Base-by-base conservation (phyloP, 35 echinoderm and acorn worm genomes). In the Holothuria glaberrima region DNA sequence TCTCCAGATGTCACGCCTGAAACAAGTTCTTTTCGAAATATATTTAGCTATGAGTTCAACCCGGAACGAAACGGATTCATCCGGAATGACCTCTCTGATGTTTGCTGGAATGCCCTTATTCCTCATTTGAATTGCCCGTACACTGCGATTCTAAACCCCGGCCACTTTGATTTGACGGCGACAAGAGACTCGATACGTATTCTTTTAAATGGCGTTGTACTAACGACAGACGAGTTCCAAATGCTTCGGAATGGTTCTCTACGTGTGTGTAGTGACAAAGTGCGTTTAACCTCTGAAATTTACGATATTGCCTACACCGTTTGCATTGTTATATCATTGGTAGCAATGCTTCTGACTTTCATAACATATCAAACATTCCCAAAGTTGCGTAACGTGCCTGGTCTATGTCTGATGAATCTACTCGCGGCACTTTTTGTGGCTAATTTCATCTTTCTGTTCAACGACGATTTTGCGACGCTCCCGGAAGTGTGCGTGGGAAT, bases 381-480 rank as follows among this genome's bases (percentile, higher is more conserved):
- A 25, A 79, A 58, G 35, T 60, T 96, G 6, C 88, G 94, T 28
- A 96, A 90, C 33, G 67, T 92, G n/a, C 86, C 94, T 14, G 94
- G 94, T 25, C 58, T 86, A 36, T 92, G 86, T 59, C 30, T 92
- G 12, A 92, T 96, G 90, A 96, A 93, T 60, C 76, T 96, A 6
- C 67, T 88, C 6, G 87, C 88, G 28, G 94, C 94, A 5, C 63
- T 96, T 9, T 91, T 96, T 63, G 18, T 33, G 24, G 94, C 91
- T 1, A 89, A 90, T 12, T 71, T 90, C 13, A 17, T 93, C 30
- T 89, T 94, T 28, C 27, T 90, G 19, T 75, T 94, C 32, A 89
- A 81, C 58, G 59, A 66, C 12, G 57, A 86, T 62, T 52, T 76
- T 31, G 79, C 86, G n/a, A n/a, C 65, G 2, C 35, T 48, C 30